phyloP scores from a whole-genome alignment of 1,140 invertebrate genomes.

The Pseudomyrmex flavicornis region DNA sequence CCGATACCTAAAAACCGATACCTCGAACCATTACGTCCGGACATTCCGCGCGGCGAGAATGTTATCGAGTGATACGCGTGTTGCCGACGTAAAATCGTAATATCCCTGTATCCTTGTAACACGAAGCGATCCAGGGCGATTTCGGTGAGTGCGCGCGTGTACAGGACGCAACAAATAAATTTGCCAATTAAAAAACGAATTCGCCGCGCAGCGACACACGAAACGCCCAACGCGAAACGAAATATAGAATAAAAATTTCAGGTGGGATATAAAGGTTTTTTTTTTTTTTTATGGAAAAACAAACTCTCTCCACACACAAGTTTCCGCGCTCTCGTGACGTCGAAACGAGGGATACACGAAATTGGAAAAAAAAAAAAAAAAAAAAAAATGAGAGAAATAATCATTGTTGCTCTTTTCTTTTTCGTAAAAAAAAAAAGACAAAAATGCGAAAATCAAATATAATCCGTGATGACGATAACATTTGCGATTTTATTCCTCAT shows the following conservation, averaged over 20 bases:
- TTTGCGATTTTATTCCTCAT: slow-evolving; percentile 38
- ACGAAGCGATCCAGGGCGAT: not conserved
- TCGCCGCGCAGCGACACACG: slow-evolving; percentile 13
- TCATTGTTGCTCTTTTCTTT: slow-evolving; percentile 12
- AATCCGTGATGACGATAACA: not conserved
- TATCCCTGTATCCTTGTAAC: slow-evolving; percentile 32
- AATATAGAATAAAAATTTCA: slow-evolving; percentile 61
- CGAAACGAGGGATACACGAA: slow-evolving; percentile 13
- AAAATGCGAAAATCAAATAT: not conserved
- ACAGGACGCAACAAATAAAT: slow-evolving; percentile 43
- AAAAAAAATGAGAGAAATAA: slow-evolving; percentile 46
- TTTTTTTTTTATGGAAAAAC: slow-evolving; percentile 22
- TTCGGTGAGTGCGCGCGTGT: slow-evolving; percentile 10
- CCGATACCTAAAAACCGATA: slow-evolving; percentile 34
- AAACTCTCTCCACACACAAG: slow-evolving; percentile 22
- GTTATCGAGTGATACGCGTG: slow-evolving; percentile 50
- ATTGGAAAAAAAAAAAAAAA: slow-evolving; percentile 42
- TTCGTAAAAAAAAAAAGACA: not conserved
- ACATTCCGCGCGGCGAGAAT: slow-evolving; percentile 23
- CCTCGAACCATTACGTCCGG: slow-evolving; percentile 43
- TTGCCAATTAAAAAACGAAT: slow-evolving; percentile 60
- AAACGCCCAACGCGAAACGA: slow-evolving; percentile 11
- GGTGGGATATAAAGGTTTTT: slow-evolving; percentile 30
- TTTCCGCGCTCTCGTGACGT: not conserved
- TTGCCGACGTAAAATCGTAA: slow-evolving; percentile 54